Evolutionary conservation across 2,113 vertebrate genomes (phyloP), one percentile per base, ranked within the genome.

Genomic region (Pica pica): DNA sequence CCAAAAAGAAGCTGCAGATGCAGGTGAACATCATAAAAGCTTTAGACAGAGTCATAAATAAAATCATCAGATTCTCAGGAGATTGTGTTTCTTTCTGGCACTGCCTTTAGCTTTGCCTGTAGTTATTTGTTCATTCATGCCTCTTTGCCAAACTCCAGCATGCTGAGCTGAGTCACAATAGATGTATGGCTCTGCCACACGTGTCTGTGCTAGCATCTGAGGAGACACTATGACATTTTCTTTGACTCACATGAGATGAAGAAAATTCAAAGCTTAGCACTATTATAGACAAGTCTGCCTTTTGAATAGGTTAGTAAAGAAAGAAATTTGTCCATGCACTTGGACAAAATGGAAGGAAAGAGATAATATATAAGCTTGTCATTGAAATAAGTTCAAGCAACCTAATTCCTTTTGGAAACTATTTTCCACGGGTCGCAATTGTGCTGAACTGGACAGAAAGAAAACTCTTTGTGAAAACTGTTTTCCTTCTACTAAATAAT

Each of bases 381-480:
- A 64, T 79, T 89, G 61, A 94, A 89, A 71, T 6, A 89, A 76
- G 87, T 87, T 85, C 76, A 90, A 91, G 30, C 28, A 84, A 82
- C 14, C 0, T 59, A 69, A 83, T 87, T 92, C 39, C 12, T 78
- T 91, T 89, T 59, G 90, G 90, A 67, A 94, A 86, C 8, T 4
- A 22, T 83, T 90, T 75, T 83, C 68, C 31, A 41, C 19, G 56
- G 75, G 24, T 70, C 7, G 1, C 28, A 88, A 22, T 93, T 94
- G 52, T 90, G 75, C 71, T 96, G 85, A 94, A 81, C 39, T 83
- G 73, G 64, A 83, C 59, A 74, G 83, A 93, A 93, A 46, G 55
- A 71, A 71, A 76, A 63, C 13, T 70, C 35, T 74, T 78, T 63
- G 27, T 67, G 67, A 83, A 83, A 91, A 74, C 67, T 68, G n/a